Evolutionary conservation across 1,140 invertebrate genomes (phyloP).

Genomic region (Gonioctena quinquepunctata): DNA sequence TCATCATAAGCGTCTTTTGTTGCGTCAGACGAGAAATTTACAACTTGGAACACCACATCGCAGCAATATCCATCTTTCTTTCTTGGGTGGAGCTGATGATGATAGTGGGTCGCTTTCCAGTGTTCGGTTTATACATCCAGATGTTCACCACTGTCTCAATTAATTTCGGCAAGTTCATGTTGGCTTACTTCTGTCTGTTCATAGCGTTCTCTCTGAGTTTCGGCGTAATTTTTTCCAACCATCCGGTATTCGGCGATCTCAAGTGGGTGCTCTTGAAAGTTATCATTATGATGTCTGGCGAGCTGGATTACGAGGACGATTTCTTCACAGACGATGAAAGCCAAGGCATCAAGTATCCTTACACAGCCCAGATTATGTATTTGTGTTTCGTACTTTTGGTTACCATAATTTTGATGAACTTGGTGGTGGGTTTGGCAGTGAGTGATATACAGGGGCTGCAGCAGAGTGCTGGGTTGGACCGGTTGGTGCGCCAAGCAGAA

Average conservation of each 20-base stretch:
- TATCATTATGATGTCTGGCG: conserved; percentile 86
- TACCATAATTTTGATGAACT: conserved; percentile 83
- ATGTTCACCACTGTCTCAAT: conserved; percentile 84
- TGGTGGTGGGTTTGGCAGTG: conserved; percentile 83
- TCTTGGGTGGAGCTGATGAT: conserved; percentile 83
- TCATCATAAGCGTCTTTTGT: conserved; percentile 69
- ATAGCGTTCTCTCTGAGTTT: conserved; percentile 79
- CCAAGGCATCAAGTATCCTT: conserved; percentile 60
- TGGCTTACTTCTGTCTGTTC: conserved; percentile 78
- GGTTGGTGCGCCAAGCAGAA: conserved; percentile 78
- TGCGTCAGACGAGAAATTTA: conserved; percentile 61
- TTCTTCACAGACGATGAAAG: conserved; percentile 67
- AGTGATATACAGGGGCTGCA: conserved; percentile 83
- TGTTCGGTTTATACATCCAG: conserved; percentile 82
- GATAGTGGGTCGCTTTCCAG: conserved; percentile 81
- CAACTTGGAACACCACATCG: conserved; percentile 78
- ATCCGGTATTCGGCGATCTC: conserved; percentile 69
- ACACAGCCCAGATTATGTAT: conserved; percentile 77
- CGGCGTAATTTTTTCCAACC: conserved; percentile 77
- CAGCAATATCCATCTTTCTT: conserved; percentile 75
- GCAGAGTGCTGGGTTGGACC: conserved; percentile 77
- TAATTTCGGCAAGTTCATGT: conserved; percentile 81
- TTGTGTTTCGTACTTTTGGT: conserved; percentile 78
- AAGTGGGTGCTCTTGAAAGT: conserved; percentile 72
- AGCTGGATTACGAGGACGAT: conserved; percentile 82